Base-by-base conservation (phyloP, 2,113 vertebrate species). In the Hipposideros armiger region DNA sequence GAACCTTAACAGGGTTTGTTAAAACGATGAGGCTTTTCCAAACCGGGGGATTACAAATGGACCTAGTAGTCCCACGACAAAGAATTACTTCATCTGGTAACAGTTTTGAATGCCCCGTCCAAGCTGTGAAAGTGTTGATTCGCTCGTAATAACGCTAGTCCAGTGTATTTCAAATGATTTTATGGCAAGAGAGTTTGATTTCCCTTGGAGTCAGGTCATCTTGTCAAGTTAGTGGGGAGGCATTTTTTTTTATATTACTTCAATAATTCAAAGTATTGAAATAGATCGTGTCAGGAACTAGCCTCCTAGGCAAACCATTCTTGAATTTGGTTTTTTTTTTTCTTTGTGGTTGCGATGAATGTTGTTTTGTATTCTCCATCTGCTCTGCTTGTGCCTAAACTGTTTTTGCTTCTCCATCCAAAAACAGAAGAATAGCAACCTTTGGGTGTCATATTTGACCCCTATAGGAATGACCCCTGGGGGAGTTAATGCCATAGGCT, bases 301-400 rank as follows among this genome's bases (percentile, higher is more conserved):
- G 42, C 85, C 52, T 69, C 32, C n/a, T 82, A 30, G n/a, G 20
- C 19, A n/a, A 47, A 30, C 77, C 40, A 11, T 8, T 56, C 54
- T 83, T 84, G 32, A 42, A n/a, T 76, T 67, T 94, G 30, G 30
- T 36, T 36, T 36, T 36, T 70, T 30, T 81, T 89, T 94, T 60
- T 17, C 52, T 80, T 40, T 94, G 60, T 62, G 60, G 10, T 42
- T 69, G 17, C 20, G 36, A 26, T 85, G 32, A 52, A 20, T 50
- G 15, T 58, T 58, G 40, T 83, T 85, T 87, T 73, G 22, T 74
- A 26, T 14, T 64, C 54, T 32, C 2, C 40, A 1, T 94, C 72
- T 77, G 45, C 56, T 50, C 76, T 26, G 8, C 28, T 69, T 56
- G 13, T 17, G 8, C 1, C 64, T 56, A 24, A 60, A 32, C 42